phyloP scores from a whole-genome alignment of 2,113 vertebrate genomes.

The Phalacrocorax aristotelis region DNA sequence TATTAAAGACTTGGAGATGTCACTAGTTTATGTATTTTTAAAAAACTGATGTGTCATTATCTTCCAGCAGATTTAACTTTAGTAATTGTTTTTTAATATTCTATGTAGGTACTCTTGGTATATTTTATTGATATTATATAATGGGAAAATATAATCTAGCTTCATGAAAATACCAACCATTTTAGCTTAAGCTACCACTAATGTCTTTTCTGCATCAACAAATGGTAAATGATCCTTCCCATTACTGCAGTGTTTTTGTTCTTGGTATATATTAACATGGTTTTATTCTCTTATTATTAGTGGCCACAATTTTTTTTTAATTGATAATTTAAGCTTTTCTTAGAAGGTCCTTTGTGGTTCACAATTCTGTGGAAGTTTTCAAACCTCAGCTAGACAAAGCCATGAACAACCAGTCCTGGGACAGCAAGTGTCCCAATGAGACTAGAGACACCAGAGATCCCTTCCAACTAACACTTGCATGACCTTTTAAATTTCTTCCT shows the following conservation, averaged over 20 bases:
- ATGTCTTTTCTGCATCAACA: neutral
- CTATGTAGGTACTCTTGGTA: neutral
- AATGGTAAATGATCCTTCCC: neutral
- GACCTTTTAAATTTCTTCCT: neutral
- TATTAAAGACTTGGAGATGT: neutral
- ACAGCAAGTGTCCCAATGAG: neutral
- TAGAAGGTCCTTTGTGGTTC: neutral
- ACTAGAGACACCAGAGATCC: neutral
- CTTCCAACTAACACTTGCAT: neutral
- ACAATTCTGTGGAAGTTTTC: neutral
- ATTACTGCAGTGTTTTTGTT: neutral
- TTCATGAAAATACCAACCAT: neutral
- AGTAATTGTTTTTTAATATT: neutral
- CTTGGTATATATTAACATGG: neutral
- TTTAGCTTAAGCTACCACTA: neutral
- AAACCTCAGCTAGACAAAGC: neutral
- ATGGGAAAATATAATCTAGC: neutral
- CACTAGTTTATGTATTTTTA: neutral
- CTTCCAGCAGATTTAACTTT: neutral
- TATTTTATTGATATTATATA: neutral
- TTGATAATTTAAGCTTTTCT: neutral
- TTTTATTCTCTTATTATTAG: neutral
- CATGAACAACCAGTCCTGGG: accelerated
- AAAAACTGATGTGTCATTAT: neutral
- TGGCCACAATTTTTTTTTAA: neutral